phyloP scores from a whole-genome alignment of 2,113 vertebrate genomes.

The Ctenodactylus gundi region DNA sequence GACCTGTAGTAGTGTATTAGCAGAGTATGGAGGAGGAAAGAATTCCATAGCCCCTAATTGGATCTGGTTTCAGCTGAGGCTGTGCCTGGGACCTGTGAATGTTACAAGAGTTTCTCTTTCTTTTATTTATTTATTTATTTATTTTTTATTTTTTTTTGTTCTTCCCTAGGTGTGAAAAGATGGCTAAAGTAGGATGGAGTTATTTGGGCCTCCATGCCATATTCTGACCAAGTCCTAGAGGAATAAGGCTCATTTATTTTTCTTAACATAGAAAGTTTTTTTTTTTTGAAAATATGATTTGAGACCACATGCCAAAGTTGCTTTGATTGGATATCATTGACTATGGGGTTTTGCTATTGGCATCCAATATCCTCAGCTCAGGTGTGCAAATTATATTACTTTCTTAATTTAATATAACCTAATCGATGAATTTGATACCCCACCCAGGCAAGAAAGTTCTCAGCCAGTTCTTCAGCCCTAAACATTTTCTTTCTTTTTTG shows the following conservation, averaged over 20 bases:
- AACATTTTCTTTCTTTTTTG: background rate
- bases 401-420: constrained; percentile 3
- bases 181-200: background rate
- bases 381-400: background rate
- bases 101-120: background rate
- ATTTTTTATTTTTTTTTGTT: too few relatives aligned
- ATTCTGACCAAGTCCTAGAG: background rate
- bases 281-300: background rate
- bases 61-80: background rate
- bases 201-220: background rate
- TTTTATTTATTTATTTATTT: too few relatives aligned
- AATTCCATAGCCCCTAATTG: background rate
- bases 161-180: background rate
- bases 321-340: background rate
- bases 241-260: background rate
- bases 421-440: background rate
- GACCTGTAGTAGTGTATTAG: background rate
- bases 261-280: background rate
- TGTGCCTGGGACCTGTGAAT: background rate
- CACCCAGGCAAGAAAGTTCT: background rate
- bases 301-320: background rate
- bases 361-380: background rate
- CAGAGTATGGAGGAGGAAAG: background rate
- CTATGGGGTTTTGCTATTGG: background rate
- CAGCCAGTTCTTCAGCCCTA: background rate